Conservation (phyloP, 2,888 invertebrate genomes). For the Coelopa pilipes region DNA sequence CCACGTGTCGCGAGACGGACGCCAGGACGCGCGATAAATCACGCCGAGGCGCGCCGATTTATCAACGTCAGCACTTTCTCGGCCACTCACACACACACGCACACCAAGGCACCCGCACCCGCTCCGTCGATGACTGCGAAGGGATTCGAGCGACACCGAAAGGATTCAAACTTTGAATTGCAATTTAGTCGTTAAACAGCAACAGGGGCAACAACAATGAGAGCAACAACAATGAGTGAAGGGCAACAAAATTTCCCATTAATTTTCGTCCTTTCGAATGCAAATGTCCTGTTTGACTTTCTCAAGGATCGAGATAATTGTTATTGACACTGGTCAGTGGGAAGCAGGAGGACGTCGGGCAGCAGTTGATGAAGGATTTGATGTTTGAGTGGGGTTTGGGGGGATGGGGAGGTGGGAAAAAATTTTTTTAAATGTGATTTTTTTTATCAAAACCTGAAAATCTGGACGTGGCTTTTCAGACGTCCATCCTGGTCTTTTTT, state of each 20-base stretch:
- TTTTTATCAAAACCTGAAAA: no score
- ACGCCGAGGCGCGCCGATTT: conserved; percentile 63
- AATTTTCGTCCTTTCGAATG: conserved; percentile 22
- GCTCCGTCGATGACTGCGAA: no score
- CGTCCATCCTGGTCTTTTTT: no score
- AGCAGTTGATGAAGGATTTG: no score
- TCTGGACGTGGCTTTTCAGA: no score
- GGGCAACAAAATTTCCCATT: conserved; percentile 21
- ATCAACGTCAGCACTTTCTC: conserved; percentile 61
- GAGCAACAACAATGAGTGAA: neutral
- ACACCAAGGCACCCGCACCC: no score
- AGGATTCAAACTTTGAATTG: conserved; percentile 60
- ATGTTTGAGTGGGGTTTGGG: no score
- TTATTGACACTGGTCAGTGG: conserved; percentile 46
- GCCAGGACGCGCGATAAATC: conserved; percentile 59
- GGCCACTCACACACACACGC: conserved; percentile 17
- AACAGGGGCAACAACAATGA: neutral
- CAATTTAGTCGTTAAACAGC: conserved; percentile 11
- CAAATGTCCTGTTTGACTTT: neutral
- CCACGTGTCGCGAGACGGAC: conserved; percentile 55
- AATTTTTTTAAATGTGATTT: no score
- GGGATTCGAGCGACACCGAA: conserved; percentile 39
- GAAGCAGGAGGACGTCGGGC: neutral
- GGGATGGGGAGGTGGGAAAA: no score
- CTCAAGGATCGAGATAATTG: conserved; percentile 39